Evolutionary conservation across 2,888 invertebrate species (phyloP).

Genomic region (Doris montereyensis): DNA sequence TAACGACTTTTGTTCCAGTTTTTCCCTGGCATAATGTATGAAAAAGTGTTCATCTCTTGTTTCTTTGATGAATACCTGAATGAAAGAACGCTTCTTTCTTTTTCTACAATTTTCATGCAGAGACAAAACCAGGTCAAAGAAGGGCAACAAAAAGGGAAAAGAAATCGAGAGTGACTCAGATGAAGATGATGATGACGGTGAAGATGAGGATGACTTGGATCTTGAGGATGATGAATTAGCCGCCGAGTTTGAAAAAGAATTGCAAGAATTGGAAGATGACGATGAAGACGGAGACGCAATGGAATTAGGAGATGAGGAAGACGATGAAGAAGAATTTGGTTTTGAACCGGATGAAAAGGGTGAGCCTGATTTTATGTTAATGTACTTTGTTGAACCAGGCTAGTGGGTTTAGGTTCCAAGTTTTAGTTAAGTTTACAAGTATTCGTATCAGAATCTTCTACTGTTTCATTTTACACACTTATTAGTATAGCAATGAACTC

Average conservation of each 20-base stretch:
- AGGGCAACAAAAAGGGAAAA: slow-evolving; percentile 55
- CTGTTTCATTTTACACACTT: too few species aligned
- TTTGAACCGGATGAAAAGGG: slow-evolving; percentile 58
- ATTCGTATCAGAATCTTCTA: too few species aligned
- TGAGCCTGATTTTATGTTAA: too few species aligned
- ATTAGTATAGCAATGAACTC: too few species aligned
- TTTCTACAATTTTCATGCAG: slow-evolving; percentile 36
- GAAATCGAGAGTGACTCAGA: slow-evolving; percentile 42
- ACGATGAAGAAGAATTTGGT: slow-evolving; percentile 62
- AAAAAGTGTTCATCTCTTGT: too few species aligned
- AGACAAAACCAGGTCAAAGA: slow-evolving; percentile 53
- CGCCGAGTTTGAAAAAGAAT: slow-evolving; percentile 60
- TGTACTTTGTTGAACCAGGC: too few species aligned
- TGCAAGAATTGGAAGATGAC: slow-evolving; percentile 50
- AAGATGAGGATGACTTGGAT: slow-evolving; percentile 67
- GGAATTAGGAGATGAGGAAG: slow-evolving; percentile 57
- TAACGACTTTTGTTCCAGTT: too few species aligned
- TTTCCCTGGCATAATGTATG: too few species aligned
- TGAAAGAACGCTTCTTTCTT: too few species aligned
- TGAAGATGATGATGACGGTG: slow-evolving; percentile 66
- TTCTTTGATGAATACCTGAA: too few species aligned
- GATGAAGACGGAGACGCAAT: slow-evolving; percentile 61
- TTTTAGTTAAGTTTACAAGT: too few species aligned
- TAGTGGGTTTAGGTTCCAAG: too few species aligned
- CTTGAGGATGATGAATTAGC: slow-evolving; percentile 64